Base-by-base conservation (phyloP, 2,888 invertebrate genomes). In the Onchidella celtica region DNA sequence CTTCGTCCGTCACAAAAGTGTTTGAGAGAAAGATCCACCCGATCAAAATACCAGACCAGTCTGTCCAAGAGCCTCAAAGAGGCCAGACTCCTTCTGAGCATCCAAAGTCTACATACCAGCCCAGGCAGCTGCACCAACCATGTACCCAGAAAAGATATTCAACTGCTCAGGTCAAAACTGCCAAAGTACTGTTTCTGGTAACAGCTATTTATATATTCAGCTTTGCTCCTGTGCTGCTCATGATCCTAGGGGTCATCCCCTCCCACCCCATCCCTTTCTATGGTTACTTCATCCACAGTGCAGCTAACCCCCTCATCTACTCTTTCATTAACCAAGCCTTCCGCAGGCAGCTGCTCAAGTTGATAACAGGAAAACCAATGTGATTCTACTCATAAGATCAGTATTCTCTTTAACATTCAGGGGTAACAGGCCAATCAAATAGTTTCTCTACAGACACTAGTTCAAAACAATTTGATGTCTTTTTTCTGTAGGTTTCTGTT, bases 291-390 rank as follows among this genome's bases (percentile, higher is more conserved):
- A 77, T 91, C 63, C 90, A 90, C 83, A 88, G 89, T 74, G 89
- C 88, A 3, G 87, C 89, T 1, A 91, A 91, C 66, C 91, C 91
- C 0, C 85, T 91, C 47, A 88, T 91, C 14, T 91, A 91, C 81
- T 88, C 89, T 6, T 88, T 90, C 73, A 88, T 90, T 87, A 91
- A 91, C 84, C 82, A 82, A 21, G 82, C 84, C 21, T 90, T 90
- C 77, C 76, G 89, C 3, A 65, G 11, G 24, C 79, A 73, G 55
- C 73, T 79, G 34, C 32, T 14, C 40, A 29, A 29, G 3, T 38
- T 70, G 34, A 21, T 70, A 2, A 1, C 2, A 29, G 4, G 38
- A 3, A 69, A 38, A 24, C 38, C 55, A 57, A 47, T 55, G 34
- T 55, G 27, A 27, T 55, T 21, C 3, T 24, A 61, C 34, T 38